Conservation (phyloP, 1,140 invertebrate species). For the Nasonia giraulti region DNA sequence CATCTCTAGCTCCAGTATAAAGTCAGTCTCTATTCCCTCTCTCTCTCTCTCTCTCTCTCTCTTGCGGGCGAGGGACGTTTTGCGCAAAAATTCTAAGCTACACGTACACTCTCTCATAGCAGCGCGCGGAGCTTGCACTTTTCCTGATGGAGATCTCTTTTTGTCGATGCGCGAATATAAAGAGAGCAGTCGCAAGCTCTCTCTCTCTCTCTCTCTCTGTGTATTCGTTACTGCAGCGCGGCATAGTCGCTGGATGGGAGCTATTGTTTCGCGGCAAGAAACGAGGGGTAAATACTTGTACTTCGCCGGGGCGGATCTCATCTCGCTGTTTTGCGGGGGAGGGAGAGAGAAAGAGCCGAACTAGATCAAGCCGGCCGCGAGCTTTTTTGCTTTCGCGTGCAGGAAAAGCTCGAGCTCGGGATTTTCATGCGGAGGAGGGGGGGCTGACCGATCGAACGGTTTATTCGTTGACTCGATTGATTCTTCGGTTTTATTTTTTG, state of each 20-base stretch:
- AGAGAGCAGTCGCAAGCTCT: not conserved
- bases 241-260: constrained; percentile 52
- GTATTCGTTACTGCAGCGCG: not conserved
- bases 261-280: constrained; percentile 57
- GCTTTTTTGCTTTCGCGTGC: not conserved
- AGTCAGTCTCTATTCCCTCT: not conserved
- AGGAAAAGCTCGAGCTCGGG: no score
- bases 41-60: not conserved
- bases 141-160: not conserved
- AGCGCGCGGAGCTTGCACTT: not conserved
- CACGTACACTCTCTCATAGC: no score
- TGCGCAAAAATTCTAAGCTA: no score
- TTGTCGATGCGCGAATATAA: not conserved
- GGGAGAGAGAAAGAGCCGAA: not conserved
- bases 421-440: no score
- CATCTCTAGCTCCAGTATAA: no score
- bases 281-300: constrained; percentile 60
- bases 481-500: no score
- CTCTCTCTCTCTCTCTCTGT: not conserved
- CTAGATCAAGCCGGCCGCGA: not conserved
- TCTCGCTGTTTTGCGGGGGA: not conserved
- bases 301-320: not conserved
- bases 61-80: no score
- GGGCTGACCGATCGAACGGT: no score
- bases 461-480: no score